phyloP scores from a whole-genome alignment of 2,797 vertebrate species.

The Aviceda leuphotes region DNA sequence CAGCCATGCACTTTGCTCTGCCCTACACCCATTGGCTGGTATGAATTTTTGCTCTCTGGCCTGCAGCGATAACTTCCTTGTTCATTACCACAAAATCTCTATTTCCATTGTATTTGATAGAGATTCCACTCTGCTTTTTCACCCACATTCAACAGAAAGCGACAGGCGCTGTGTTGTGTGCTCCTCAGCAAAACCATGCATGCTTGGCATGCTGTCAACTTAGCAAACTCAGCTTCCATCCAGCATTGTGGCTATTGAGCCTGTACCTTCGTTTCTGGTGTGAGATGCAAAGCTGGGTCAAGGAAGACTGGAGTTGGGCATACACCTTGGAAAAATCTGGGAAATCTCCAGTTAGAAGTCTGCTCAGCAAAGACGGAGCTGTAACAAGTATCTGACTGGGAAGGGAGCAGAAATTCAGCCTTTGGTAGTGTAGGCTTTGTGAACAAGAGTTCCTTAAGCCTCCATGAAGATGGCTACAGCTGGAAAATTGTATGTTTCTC shows the following conservation, averaged over 20 bases:
- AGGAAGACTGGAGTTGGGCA: neutral
- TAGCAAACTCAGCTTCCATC: neutral
- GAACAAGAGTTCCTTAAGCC: neutral
- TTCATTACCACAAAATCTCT: neutral
- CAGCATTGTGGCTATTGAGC: neutral
- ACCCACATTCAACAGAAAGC: neutral
- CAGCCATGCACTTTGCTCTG: slow-evolving; percentile 27
- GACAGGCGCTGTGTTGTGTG: neutral
- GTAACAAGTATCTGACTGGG: neutral
- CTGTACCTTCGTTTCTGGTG: neutral
- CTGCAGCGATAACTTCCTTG: neutral
- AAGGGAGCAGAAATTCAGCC: neutral
- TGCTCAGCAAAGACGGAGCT: neutral
- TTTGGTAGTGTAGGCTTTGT: neutral
- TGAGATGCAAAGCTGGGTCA: neutral
- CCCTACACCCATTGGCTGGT: slow-evolving; percentile 26
- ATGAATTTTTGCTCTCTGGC: slow-evolving; percentile 59
- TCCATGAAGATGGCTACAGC: neutral
- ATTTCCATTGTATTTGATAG: neutral
- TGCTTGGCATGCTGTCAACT: neutral
- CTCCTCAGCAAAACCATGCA: neutral
- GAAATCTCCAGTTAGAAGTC: neutral
- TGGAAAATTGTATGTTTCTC: slow-evolving; percentile 31
- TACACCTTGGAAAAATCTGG: neutral
- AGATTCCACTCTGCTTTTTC: neutral